These are phyloP conservation scores for Thaleichthys pacificus DNA, from an alignment of 2,797 vertebrate species.

Conservation along the genomic window DNA sequence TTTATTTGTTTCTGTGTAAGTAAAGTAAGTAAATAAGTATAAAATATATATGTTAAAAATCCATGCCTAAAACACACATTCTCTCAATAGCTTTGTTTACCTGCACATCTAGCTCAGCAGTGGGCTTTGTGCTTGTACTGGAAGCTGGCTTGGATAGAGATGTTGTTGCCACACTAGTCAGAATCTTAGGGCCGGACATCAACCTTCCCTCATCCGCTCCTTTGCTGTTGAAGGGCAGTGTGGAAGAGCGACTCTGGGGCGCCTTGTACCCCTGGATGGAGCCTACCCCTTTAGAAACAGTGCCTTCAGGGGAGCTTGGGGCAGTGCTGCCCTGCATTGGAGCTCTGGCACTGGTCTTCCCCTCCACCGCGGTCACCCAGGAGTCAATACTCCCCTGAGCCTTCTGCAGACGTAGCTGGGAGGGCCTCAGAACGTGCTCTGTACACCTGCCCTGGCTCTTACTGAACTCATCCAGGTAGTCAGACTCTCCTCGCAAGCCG, in stretches of 20 bases:
- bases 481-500: slow-evolving; percentile 63
- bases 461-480: slow-evolving; percentile 72
- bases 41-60: not conserved
- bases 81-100: slow-evolving; percentile 47
- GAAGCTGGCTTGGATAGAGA: slow-evolving; percentile 51
- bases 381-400: slow-evolving; percentile 45
- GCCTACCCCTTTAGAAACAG: slow-evolving; percentile 50
- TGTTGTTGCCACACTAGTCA: slow-evolving; percentile 39
- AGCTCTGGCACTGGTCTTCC: slow-evolving; percentile 53
- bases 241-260: slow-evolving; percentile 47
- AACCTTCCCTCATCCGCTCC: slow-evolving; percentile 43
- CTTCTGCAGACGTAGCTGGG: slow-evolving; percentile 79
- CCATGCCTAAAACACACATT: not conserved
- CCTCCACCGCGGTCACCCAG: slow-evolving; percentile 51
- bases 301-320: slow-evolving; percentile 69
- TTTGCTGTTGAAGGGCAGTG: slow-evolving; percentile 51
- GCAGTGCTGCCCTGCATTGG: slow-evolving; percentile 55
- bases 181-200: slow-evolving; percentile 40
- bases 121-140: slow-evolving; percentile 43
- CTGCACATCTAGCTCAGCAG: slow-evolving; percentile 63
- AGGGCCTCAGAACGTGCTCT: slow-evolving; percentile 85
- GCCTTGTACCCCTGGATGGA: slow-evolving; percentile 61
- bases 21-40: not conserved
- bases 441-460: slow-evolving; percentile 78
- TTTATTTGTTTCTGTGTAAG: not conserved